Percentiles rank a stretch among this genome's conserved stretches.
phyloP scores from a whole-genome alignment of 2,797 vertebrate genomes.

The Gephyroberyx darwinii region DNA sequence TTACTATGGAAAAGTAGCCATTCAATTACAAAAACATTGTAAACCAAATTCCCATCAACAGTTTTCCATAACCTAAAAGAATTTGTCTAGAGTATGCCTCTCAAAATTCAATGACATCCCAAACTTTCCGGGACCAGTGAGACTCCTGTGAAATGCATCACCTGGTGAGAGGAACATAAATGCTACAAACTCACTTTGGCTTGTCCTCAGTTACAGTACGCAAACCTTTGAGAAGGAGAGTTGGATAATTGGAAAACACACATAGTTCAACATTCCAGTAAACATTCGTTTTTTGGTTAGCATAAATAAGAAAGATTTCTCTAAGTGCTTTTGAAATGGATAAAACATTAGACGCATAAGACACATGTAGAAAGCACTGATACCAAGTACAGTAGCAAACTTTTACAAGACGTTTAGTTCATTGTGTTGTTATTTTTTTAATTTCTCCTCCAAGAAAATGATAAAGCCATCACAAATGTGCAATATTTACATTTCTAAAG shows the following conservation, averaged over 20 bases:
- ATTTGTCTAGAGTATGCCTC: too few species aligned
- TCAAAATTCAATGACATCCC: too few species aligned
- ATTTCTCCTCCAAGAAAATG: constrained; percentile 26
- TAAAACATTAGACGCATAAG: constrained; percentile 75
- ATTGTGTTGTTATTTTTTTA: constrained; percentile 17
- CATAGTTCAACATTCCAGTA: constrained; percentile 36
- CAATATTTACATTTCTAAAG: constrained; percentile 62
- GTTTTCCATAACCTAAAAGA: too few species aligned
- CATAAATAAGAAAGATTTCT: constrained; percentile 40
- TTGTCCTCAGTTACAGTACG: not conserved
- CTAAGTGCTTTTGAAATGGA: constrained; percentile 70
- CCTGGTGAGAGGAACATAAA: constrained; percentile 1
- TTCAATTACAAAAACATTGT: too few species aligned
- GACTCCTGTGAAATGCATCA: not conserved
- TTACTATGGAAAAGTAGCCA: too few species aligned
- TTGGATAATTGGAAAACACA: constrained; percentile 24
- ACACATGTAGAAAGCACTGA: constrained; percentile 68
- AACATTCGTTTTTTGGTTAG: constrained; percentile 27
- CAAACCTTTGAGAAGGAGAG: not conserved
- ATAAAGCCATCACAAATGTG: constrained; percentile 41
- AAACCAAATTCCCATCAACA: too few species aligned
- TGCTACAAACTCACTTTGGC: not conserved
- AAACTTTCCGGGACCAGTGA: not conserved
- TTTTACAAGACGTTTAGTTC: constrained; percentile 70
- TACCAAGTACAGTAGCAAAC: constrained; percentile 71